These are phyloP conservation scores for Hermodice carunculata DNA, from an alignment of 2,888 invertebrate species.

Conservation along the genomic window DNA sequence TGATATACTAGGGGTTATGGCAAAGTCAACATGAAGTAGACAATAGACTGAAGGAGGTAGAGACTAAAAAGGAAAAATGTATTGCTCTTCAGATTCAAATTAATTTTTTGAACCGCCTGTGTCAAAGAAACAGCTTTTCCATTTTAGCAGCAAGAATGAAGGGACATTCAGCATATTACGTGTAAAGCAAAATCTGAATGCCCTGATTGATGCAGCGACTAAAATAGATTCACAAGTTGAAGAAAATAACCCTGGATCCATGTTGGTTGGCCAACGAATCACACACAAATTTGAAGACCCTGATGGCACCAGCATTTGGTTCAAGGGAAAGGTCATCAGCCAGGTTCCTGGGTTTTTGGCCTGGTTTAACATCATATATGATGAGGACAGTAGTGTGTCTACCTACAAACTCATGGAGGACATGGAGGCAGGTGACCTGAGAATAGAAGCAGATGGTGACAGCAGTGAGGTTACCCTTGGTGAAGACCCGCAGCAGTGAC, in stretches of 20 bases:
- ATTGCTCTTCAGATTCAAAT: not conserved
- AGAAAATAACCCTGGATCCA: no score
- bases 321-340: not conserved
- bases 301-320: not conserved
- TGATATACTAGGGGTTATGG: not conserved
- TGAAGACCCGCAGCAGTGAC: no score
- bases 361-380: no score
- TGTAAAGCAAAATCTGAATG: not conserved
- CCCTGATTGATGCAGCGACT: no score
- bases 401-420: no score
- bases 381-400: no score
- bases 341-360: not conserved
- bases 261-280: no score
- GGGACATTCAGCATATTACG: not conserved
- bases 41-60: not conserved
- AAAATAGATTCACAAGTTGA: no score
- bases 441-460: no score
- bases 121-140: not conserved
- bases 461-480: no score
- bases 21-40: not conserved
- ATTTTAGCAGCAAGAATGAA: not conserved
- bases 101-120: not conserved
- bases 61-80: not conserved
- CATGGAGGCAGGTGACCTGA: no score
- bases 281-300: no score